Conservation (phyloP, 2,888 invertebrate genomes). For the Tenthredo mesomela region DNA sequence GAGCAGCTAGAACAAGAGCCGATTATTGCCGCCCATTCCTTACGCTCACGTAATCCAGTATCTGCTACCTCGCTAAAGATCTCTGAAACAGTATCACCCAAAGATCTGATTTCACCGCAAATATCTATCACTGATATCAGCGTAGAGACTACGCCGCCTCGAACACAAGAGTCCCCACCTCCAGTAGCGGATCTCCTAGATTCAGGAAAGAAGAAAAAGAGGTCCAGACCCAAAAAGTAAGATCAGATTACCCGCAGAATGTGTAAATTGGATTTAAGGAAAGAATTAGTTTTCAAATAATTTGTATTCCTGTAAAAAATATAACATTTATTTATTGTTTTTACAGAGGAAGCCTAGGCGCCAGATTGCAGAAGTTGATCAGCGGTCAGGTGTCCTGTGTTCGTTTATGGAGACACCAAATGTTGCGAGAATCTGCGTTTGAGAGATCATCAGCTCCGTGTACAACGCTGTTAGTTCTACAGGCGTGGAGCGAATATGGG, state of each 20-base stretch:
- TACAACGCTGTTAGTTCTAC: constrained; percentile 61
- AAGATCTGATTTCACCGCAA: background rate
- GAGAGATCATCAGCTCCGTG: constrained; percentile 57
- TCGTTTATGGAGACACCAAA: constrained; percentile 71
- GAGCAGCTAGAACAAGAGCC: constrained; percentile 3
- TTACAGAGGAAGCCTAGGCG: constrained; percentile 68
- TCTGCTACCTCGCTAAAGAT: constrained; percentile 15
- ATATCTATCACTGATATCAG: constrained; percentile 52
- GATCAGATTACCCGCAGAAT: background rate
- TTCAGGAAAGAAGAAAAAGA: constrained; percentile 60
- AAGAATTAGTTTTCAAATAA: background rate
- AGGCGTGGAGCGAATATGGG: constrained; percentile 58
- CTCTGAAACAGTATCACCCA: constrained; percentile 61
- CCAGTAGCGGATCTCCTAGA: constrained; percentile 10
- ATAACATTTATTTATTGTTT: constrained; percentile 16
- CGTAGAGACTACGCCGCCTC: constrained; percentile 57
- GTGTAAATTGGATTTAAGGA: background rate
- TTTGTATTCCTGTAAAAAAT: background rate
- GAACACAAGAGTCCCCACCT: constrained; percentile 7
- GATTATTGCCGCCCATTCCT: constrained; percentile 25
- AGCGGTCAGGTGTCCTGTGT: constrained; percentile 64
- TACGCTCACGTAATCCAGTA: constrained; percentile 42
- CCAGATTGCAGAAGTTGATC: constrained; percentile 64
- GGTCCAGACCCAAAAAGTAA: constrained; percentile 62
- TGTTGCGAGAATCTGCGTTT: constrained; percentile 59